These are phyloP conservation scores for Streptopelia turtur DNA, from an alignment of 2,797 vertebrate genomes.

Conservation along the genomic window DNA sequence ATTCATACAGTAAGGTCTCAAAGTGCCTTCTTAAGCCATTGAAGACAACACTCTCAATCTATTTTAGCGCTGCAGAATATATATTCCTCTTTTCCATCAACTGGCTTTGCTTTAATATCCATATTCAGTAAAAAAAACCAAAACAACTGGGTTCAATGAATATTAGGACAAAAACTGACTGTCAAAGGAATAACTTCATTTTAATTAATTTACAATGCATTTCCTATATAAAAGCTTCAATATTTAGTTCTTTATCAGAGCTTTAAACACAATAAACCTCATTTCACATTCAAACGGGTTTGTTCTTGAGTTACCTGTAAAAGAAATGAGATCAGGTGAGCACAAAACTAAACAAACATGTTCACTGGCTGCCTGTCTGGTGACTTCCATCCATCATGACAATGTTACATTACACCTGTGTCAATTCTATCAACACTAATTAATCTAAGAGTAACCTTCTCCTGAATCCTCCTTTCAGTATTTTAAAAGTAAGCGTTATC, in stretches of 20 bases:
- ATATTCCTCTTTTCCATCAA: background rate
- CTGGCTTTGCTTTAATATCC: background rate
- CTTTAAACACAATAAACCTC: background rate
- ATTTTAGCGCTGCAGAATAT: background rate
- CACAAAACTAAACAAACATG: background rate
- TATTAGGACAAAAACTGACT: background rate
- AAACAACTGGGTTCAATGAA: background rate
- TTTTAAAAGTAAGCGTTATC: background rate
- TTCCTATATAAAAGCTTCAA: background rate
- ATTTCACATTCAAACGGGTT: background rate
- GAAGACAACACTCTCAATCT: constrained; percentile 17
- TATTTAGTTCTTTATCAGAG: background rate
- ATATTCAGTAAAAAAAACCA: background rate
- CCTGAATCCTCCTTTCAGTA: background rate
- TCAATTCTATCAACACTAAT: background rate
- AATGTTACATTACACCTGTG: background rate
- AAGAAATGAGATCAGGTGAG: background rate
- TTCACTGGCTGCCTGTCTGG: background rate
- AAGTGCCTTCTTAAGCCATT: constrained; percentile 15
- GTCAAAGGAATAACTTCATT: background rate
- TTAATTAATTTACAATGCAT: background rate
- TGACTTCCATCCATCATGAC: background rate
- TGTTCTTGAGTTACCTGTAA: background rate
- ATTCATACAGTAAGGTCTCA: constrained; percentile 24
- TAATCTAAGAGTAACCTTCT: constrained; percentile 38